A percentile compares a stretch with the other conserved stretches of the same genome.
Conservation (phyloP, 2,888 invertebrate genomes). For the Athrips mouffetella region DNA sequence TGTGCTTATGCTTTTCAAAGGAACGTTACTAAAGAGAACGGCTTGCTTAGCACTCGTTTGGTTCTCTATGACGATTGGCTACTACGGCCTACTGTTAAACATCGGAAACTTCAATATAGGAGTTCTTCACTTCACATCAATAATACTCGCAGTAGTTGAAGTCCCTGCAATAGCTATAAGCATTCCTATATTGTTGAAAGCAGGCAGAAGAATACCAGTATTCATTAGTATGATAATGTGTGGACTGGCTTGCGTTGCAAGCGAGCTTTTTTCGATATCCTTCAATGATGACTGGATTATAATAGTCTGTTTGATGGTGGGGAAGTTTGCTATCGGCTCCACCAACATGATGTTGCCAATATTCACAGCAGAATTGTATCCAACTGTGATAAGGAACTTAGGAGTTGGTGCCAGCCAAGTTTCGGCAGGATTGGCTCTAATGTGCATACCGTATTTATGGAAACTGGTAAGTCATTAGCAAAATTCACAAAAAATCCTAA, state of each 20-base stretch:
- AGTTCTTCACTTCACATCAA: constrained; percentile 85
- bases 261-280: constrained; percentile 73
- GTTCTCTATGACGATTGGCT: constrained; percentile 87
- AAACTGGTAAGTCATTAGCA: constrained; percentile 82
- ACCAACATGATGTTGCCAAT: constrained; percentile 89
- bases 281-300: constrained; percentile 81
- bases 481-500: no score
- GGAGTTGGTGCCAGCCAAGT: constrained; percentile 87
- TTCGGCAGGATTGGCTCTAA: constrained; percentile 85
- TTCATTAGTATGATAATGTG: constrained; percentile 82
- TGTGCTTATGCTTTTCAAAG: constrained; percentile 82
- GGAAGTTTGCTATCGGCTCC: constrained; percentile 87
- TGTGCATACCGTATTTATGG: constrained; percentile 88
- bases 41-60: constrained; percentile 84
- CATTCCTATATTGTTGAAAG: constrained; percentile 85
- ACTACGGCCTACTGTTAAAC: constrained; percentile 87
- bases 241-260: constrained; percentile 84
- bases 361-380: constrained; percentile 85
- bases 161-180: constrained; percentile 87
- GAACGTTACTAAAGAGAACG: constrained; percentile 82
- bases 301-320: constrained; percentile 86
- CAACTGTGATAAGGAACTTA: constrained; percentile 83
- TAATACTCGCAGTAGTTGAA: constrained; percentile 86
- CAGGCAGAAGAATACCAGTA: constrained; percentile 85
- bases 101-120: constrained; percentile 85